Conservation (phyloP, 2,797 vertebrate species). For the Hippopotamyrus pictus region DNA sequence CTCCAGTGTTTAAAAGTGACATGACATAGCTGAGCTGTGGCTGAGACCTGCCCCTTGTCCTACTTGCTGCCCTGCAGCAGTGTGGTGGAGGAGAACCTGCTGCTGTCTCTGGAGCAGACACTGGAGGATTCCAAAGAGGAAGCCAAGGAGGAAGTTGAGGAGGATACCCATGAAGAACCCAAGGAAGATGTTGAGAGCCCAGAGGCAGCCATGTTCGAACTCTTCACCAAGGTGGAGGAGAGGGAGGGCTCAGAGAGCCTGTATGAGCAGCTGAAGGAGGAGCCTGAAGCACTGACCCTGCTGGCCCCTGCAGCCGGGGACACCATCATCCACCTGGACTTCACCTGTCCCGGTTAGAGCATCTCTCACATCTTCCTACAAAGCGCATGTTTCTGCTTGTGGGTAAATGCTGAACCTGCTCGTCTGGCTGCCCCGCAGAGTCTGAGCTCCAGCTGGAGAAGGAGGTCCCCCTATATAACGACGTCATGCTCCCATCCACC, state of each 20-base stretch:
- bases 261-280: constrained; percentile 84
- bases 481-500: constrained; percentile 90
- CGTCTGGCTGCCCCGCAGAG: constrained; percentile 61
- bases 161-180: constrained; percentile 57
- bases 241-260: constrained; percentile 61
- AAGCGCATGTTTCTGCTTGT: neutral
- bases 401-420: neutral
- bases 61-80: constrained; percentile 62
- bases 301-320: constrained; percentile 94
- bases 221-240: constrained; percentile 66
- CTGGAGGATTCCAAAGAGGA: constrained; percentile 54
- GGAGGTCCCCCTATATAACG: constrained; percentile 88
- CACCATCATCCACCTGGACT: constrained; percentile 83
- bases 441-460: constrained; percentile 73
- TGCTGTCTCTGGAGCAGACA: constrained; percentile 91
- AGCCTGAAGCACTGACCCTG: constrained; percentile 80
- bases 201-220: constrained; percentile 71
- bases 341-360: constrained; percentile 74
- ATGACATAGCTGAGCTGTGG: neutral
- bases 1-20: neutral
- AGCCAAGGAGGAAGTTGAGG: constrained; percentile 57
- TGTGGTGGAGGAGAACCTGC: constrained; percentile 82
- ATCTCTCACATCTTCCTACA: neutral
- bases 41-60: neutral
- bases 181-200: constrained; percentile 49